These are phyloP conservation scores for Cotesia chilonis DNA, from an alignment of 1,140 invertebrate species.

Conservation along the genomic window DNA sequence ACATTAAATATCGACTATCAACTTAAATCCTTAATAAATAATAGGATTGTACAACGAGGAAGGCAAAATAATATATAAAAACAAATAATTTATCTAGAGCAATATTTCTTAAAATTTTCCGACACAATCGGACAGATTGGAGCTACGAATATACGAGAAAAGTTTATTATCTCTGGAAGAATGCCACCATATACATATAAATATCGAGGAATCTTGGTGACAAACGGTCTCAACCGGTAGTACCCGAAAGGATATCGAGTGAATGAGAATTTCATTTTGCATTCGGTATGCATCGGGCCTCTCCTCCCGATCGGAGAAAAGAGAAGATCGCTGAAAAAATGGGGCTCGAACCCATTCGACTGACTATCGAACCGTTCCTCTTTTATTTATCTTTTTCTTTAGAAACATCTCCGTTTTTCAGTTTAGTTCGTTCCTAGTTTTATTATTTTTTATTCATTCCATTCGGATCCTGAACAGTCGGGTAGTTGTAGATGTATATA, in stretches of 20 bases:
- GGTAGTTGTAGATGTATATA: not conserved
- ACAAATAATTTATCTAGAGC: too few relatives aligned
- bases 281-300: not conserved
- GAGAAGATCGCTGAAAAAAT: not conserved
- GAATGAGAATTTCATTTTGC: slow-evolving; percentile 1
- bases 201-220: not conserved
- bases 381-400: too few relatives aligned
- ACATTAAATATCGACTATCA: too few relatives aligned
- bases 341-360: too few relatives aligned
- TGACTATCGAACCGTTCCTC: too few relatives aligned
- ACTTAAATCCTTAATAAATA: too few relatives aligned
- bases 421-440: too few relatives aligned
- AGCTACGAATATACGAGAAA: not conserved
- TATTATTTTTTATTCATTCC: too few relatives aligned
- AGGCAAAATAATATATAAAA: too few relatives aligned
- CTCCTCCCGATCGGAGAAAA: not conserved
- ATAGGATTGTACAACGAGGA: too few relatives aligned
- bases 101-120: not conserved
- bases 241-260: not conserved
- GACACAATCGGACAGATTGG: not conserved
- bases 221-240: not conserved
- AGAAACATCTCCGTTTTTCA: too few relatives aligned
- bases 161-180: slow-evolving; percentile 14
- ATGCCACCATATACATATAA: slow-evolving; percentile 4
- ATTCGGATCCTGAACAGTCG: too few relatives aligned